These are phyloP conservation scores for Pteropus alecto DNA, from an alignment of 2,113 vertebrate genomes.

Conservation along the genomic window DNA sequence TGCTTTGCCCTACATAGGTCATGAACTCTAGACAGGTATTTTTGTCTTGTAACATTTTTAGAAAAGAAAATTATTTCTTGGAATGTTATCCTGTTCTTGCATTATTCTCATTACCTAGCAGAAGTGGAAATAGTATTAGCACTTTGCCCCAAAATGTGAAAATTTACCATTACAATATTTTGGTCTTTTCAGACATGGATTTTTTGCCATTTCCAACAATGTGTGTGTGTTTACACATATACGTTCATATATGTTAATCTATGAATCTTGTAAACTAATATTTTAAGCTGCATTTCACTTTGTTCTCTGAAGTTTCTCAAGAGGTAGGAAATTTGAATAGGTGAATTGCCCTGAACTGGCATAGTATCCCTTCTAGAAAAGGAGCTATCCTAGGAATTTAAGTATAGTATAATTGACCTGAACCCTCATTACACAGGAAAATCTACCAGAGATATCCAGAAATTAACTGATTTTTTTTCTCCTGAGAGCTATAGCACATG, in stretches of 20 bases:
- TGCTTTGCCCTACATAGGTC: slow-evolving; percentile 14
- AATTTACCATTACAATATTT: neutral
- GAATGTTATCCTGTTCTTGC: neutral
- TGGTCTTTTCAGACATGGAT: neutral
- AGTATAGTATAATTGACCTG: neutral
- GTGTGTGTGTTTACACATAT: neutral
- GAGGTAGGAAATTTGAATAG: neutral
- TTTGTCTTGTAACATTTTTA: slow-evolving; percentile 35
- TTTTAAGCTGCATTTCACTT: neutral
- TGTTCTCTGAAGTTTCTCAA: neutral
- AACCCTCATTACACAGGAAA: neutral
- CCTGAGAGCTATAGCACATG: neutral
- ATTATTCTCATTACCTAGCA: neutral
- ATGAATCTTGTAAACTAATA: neutral
- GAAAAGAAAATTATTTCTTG: slow-evolving; percentile 48
- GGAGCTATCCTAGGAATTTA: neutral
- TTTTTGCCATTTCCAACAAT: neutral
- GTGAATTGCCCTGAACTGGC: neutral
- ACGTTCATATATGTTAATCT: neutral
- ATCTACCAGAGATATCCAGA: neutral
- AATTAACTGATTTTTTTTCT: neutral
- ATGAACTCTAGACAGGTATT: slow-evolving; percentile 37
- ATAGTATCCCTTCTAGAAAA: neutral
- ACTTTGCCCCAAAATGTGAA: neutral
- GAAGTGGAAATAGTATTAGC: neutral